Conservation (phyloP, 2,797 vertebrate species). For the Hydrolagus colliei region DNA sequence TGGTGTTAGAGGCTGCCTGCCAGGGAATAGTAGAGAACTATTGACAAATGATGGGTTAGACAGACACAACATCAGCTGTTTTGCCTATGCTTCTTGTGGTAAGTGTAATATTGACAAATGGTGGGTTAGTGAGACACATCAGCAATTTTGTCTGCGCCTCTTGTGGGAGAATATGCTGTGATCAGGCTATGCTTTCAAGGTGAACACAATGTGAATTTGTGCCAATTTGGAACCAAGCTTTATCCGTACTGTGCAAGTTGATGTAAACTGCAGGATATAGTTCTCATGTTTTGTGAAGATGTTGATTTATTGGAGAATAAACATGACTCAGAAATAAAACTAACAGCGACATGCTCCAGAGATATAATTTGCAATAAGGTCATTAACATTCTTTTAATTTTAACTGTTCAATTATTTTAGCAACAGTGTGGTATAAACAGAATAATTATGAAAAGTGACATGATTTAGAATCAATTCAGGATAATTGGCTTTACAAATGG, state of each 20-base stretch:
- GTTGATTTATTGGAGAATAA: neutral
- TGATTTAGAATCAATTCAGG: neutral
- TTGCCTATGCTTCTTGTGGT: neutral
- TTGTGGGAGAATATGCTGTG: neutral
- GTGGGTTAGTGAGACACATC: neutral
- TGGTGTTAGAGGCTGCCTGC: neutral
- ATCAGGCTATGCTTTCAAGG: neutral
- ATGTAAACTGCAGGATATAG: neutral
- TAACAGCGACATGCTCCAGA: neutral
- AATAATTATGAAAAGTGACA: neutral
- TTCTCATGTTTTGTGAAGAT: neutral
- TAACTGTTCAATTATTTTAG: neutral
- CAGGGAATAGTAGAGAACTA: too few species aligned
- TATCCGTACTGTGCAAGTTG: neutral
- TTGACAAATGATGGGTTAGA: neutral
- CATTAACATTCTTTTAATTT: neutral
- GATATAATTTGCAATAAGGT: neutral
- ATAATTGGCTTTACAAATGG: neutral
- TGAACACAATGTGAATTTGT: neutral
- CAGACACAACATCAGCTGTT: neutral
- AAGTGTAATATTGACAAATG: neutral
- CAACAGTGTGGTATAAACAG: neutral
- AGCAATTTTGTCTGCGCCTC: neutral
- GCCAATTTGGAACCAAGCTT: neutral
- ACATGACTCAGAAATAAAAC: neutral